Evolutionary conservation across 2,888 invertebrate genomes (phyloP), one percentile per base, ranked within the genome.

Genomic region (Apodemia hepburni): DNA sequence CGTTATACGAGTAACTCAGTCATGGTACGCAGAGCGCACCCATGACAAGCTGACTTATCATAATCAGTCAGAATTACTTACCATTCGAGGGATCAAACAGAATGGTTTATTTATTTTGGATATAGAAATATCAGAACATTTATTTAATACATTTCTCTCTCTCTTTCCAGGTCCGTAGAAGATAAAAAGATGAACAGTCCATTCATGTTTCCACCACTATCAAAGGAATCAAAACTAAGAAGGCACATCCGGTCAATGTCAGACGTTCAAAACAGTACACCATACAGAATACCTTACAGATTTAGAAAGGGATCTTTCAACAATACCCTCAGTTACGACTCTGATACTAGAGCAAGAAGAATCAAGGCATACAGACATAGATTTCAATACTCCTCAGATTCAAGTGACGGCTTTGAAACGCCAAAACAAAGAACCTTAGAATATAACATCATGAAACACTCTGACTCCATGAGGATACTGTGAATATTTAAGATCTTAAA

Each of bases 181-280:
- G 81, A 87, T 63, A 75, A 79, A 45, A 79, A 78, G 64, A 65
- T 76, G 54, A 78, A 80, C 57, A 76, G 75, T 62, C 66, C 80
- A 60, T 71, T 82, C 65, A 73, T 78, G 15, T 82, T 86, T 69
- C 67, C 83, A 51, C 87, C 87, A 1, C 80, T 91, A 60, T 85
- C 88, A 59, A 89, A 82, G 69, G 86, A 85, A 62, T 87, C 83
- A 8, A 91, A 90, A 69, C 68, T 77, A 54, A 75, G 88, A 69
- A 78, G 91, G 64, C 91, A 91, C 70, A 91, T 90, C 65, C 74
- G 91, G 60, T 91, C 91, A 0, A 91, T 91, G 91, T 91, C 91
- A 0, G 91, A 91, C 64, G 91, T 91, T 9, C 90, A 90, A 61
- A 85, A 80, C 79, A 90, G 90, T 69, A 88, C 90, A 1, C 90